These are phyloP conservation scores for Galeopsomyia nigrocyanea DNA, from an alignment of 2,888 invertebrate species.

Conservation along the genomic window DNA sequence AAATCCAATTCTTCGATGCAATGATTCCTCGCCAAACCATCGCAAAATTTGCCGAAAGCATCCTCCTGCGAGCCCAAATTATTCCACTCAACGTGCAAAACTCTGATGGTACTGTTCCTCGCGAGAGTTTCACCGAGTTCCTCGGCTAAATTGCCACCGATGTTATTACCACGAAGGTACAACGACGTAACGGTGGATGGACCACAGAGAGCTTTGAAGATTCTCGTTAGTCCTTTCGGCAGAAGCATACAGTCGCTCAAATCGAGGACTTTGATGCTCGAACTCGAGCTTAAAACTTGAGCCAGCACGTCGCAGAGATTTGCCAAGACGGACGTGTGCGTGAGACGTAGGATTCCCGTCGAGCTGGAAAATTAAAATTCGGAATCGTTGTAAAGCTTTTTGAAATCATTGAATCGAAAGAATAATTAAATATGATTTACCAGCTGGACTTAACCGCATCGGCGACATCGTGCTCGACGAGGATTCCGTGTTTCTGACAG, in stretches of 20 bases:
- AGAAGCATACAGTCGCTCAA: constrained; percentile 66
- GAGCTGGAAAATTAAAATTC: constrained; percentile 52
- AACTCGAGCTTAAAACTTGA: constrained; percentile 64
- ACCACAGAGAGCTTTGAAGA: constrained; percentile 63
- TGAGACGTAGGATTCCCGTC: constrained; percentile 58
- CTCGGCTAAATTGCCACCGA: constrained; percentile 59
- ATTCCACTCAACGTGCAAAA: constrained; percentile 65
- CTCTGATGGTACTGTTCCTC: constrained; percentile 61
- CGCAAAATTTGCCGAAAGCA: constrained; percentile 63
- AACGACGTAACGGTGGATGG: constrained; percentile 61
- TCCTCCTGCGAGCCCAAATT: constrained; percentile 61
- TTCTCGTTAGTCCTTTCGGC: constrained; percentile 61
- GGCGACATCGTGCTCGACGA: constrained; percentile 55
- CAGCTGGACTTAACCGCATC: constrained; percentile 59
- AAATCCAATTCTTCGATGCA: constrained; percentile 64
- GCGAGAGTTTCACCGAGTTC: constrained; percentile 63
- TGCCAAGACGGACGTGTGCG: constrained; percentile 59
- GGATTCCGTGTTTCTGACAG: constrained; percentile 57
- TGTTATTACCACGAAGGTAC: constrained; percentile 67
- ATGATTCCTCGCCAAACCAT: constrained; percentile 61
- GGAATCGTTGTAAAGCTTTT: no score
- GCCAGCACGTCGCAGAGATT: constrained; percentile 63
- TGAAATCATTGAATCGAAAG: constrained; percentile 26
- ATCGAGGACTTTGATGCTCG: constrained; percentile 62
- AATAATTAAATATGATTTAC: constrained; percentile 49